These are phyloP conservation scores for Cepaea nemoralis DNA, from an alignment of 1,140 invertebrate genomes.

Conservation along the genomic window DNA sequence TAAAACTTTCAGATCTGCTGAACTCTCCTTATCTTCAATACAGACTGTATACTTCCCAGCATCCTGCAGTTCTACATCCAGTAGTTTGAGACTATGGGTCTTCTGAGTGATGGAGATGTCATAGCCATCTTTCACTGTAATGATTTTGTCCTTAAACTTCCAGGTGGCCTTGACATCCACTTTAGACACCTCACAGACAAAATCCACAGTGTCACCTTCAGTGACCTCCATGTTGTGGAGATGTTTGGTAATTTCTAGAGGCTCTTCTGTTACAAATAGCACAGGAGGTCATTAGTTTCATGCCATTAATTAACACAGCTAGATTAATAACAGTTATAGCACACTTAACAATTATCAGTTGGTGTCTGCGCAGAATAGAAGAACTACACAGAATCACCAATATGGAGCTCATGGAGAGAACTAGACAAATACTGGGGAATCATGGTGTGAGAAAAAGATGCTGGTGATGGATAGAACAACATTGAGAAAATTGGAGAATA, in stretches of 20 bases:
- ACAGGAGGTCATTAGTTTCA: background rate
- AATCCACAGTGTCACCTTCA: slow-evolving; percentile 51
- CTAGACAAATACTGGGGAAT: too few species aligned
- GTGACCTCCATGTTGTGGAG: slow-evolving; percentile 57
- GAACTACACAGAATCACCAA: too few species aligned
- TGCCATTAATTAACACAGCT: too few species aligned
- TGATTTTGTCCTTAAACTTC: slow-evolving; percentile 82
- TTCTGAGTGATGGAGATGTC: slow-evolving; percentile 58
- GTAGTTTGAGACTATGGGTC: slow-evolving; percentile 78
- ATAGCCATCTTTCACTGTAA: slow-evolving; percentile 70
- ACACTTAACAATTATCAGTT: too few species aligned
- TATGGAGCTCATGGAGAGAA: too few species aligned
- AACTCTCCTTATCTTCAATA: slow-evolving; percentile 51
- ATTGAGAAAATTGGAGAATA: too few species aligned
- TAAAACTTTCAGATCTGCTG: slow-evolving; percentile 58
- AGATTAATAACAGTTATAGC: too few species aligned
- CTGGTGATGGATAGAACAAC: too few species aligned
- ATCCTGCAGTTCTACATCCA: slow-evolving; percentile 83
- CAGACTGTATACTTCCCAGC: slow-evolving; percentile 78
- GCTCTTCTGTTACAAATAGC: slow-evolving; percentile 50
- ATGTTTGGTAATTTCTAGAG: slow-evolving; percentile 59
- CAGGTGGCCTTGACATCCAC: slow-evolving; percentile 84
- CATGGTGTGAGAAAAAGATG: too few species aligned
- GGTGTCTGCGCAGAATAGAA: too few species aligned
- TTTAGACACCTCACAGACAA: slow-evolving; percentile 78